Percentiles rank a stretch among this genome's conserved stretches.
These are phyloP conservation scores for Lypha dubia DNA, from an alignment of 2,888 invertebrate species.

Conservation along the genomic window DNA sequence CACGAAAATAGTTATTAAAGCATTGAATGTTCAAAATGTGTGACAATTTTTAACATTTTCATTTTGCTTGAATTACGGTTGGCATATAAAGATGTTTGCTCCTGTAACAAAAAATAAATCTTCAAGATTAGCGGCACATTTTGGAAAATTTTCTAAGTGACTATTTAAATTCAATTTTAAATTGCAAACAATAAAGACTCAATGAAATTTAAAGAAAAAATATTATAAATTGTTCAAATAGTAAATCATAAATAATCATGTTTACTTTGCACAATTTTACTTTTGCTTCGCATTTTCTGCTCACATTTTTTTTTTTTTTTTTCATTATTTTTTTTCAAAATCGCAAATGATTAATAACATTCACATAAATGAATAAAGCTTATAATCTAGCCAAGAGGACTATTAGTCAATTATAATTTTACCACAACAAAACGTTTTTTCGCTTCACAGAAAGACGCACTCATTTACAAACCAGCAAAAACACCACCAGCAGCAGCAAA, in stretches of 20 bases:
- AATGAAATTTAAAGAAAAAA: conserved; percentile 35
- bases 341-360: conserved; percentile 64
- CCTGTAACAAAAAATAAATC: no score
- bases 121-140: no score
- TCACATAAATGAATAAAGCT: conserved; percentile 59
- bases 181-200: conserved; percentile 26
- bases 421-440: conserved; percentile 20
- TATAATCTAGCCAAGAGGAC: conserved; percentile 66
- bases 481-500: conserved; percentile 4
- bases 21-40: not conserved
- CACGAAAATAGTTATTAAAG: no score
- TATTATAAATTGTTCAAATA: not conserved
- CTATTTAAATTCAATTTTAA: conserved; percentile 17
- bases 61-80: no score
- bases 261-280: conserved; percentile 15
- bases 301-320: not conserved
- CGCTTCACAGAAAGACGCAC: not conserved
- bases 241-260: conserved; percentile 38
- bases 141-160: not conserved
- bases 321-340: no score
- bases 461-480: conserved; percentile 3
- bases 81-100: no score
- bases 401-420: conserved; percentile 68
- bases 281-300: conserved; percentile 1
- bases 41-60: not conserved